These are phyloP conservation scores for Silvanus unidentatus DNA, from an alignment of 2,888 invertebrate genomes.

Conservation along the genomic window DNA sequence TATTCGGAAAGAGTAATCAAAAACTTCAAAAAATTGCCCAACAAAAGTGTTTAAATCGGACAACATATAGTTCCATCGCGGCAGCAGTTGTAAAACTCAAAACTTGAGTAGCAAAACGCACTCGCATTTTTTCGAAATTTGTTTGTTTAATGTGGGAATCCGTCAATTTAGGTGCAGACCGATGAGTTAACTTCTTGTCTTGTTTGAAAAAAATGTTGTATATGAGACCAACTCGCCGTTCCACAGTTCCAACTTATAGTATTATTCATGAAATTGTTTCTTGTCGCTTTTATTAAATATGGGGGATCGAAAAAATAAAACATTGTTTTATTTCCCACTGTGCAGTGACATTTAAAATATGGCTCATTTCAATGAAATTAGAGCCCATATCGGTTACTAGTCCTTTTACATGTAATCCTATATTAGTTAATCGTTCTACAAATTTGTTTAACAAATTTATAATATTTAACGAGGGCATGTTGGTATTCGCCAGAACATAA, in stretches of 20 bases:
- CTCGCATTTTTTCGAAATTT: constrained; percentile 21
- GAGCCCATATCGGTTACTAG: constrained; percentile 5
- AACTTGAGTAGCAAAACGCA: constrained; percentile 18
- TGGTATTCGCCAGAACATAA: not conserved
- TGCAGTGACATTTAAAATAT: too few species aligned
- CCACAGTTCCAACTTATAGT: constrained; percentile 8
- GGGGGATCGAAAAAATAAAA: constrained; percentile 15
- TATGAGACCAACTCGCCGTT: constrained; percentile 13
- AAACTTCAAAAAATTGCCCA: too few species aligned
- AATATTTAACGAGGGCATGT: constrained; percentile 14
- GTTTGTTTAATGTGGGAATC: constrained; percentile 17
- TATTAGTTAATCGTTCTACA: not conserved
- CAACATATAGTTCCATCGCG: too few species aligned
- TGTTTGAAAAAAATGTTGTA: constrained; percentile 17
- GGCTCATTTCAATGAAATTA: constrained; percentile 13
- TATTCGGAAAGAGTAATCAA: too few species aligned
- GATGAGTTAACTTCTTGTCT: constrained; percentile 12
- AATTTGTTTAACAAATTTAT: constrained; percentile 12
- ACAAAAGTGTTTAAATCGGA: too few species aligned
- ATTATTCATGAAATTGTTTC: constrained; percentile 17
- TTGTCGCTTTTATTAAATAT: constrained; percentile 15
- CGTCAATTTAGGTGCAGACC: constrained; percentile 19
- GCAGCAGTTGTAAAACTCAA: too few species aligned
- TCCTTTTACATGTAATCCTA: not conserved
- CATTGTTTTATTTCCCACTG: constrained; percentile 6